Evolutionary conservation across 2,888 invertebrate genomes (phyloP).

Genomic region (Lithodes maja): DNA sequence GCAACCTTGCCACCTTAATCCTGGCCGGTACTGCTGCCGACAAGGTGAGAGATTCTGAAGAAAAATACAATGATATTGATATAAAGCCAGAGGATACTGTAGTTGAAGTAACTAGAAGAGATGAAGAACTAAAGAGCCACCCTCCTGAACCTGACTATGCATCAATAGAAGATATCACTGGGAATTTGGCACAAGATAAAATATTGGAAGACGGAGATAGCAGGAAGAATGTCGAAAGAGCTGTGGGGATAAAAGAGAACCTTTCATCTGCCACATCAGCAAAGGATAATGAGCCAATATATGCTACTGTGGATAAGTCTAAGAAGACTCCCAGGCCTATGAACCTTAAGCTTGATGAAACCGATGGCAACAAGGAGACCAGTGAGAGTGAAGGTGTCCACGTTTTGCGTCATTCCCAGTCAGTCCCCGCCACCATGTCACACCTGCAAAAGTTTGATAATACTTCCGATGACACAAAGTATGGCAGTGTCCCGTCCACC

Average conservation of each 20-base stretch:
- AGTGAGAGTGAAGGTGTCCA: neutral
- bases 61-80: neutral
- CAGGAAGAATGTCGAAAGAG: neutral
- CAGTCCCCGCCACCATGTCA: neutral
- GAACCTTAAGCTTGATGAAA: slow-evolving; percentile 1
- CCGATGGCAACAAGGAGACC: neutral
- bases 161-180: slow-evolving; percentile 15
- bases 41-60: neutral
- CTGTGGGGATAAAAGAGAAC: neutral
- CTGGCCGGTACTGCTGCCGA: neutral
- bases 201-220: neutral
- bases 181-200: neutral
- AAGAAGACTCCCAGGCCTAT: slow-evolving; percentile 11
- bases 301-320: slow-evolving; percentile 25
- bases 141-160: slow-evolving; percentile 4
- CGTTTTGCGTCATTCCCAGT: neutral
- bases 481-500: slow-evolving; percentile 47
- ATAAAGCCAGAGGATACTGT: neutral
- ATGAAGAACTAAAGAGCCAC: neutral
- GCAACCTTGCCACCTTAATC: neutral
- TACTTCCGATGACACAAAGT: neutral
- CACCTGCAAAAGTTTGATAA: neutral
- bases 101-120: neutral
- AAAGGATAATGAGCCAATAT: neutral
- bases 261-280: neutral